Percentiles rank a stretch among this genome's conserved stretches.
Evolutionary conservation across 2,888 invertebrate species (phyloP).

Genomic region (Hirudinaria manillensis): DNA sequence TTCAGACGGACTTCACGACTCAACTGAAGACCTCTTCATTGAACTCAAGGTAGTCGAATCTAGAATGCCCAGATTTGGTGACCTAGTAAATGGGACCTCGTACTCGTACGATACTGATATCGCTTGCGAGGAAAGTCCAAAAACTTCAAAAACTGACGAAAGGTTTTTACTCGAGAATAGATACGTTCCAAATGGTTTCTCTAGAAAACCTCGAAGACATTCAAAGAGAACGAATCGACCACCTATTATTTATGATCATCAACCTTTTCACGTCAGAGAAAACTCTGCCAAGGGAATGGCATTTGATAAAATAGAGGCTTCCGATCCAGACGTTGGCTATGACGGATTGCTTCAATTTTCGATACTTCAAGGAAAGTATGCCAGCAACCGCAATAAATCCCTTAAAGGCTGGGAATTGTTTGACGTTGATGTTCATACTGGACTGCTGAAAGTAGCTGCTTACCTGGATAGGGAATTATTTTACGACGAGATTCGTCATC

Average conservation of each 20-base stretch:
- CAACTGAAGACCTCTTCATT: not conserved
- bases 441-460: not conserved
- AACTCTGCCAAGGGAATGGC: not conserved
- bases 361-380: not conserved
- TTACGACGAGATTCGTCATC: not conserved
- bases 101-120: not conserved
- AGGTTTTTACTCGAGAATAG: too few species aligned
- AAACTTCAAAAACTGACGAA: not conserved
- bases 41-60: not conserved
- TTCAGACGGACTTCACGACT: not conserved
- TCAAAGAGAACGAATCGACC: not conserved
- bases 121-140: not conserved
- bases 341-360: slow-evolving; percentile 3
- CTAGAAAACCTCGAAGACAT: not conserved
- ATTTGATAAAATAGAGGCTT: not conserved
- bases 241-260: too few species aligned
- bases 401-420: slow-evolving; percentile 4
- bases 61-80: too few species aligned
- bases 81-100: not conserved
- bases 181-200: not conserved
- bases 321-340: not conserved
- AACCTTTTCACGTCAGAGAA: not conserved
- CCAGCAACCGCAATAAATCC: not conserved
- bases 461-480: not conserved
- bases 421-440: not conserved